A percentile compares a stretch with the other conserved stretches of the same genome.
Evolutionary conservation across 92 coral and sea anemone genomes (phyloP).

Genomic region (Diadumene lineata): DNA sequence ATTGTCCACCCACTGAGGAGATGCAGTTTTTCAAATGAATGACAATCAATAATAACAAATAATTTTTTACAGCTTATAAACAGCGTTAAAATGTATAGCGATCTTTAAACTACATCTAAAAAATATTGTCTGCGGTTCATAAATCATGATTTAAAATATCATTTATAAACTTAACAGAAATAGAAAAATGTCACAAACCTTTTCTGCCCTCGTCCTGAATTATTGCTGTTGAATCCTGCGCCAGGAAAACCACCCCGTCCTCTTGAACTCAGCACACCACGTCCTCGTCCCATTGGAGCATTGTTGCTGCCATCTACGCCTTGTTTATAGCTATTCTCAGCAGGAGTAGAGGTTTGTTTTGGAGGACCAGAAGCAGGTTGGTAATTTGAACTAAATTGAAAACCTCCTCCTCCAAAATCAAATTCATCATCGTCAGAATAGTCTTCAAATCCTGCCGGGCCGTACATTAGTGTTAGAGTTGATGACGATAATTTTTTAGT

Average conservation of each 20-base stretch:
- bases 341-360: slow-evolving; percentile 7
- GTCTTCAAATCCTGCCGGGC: slow-evolving; percentile 93
- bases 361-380: neutral
- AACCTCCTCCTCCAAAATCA: slow-evolving; percentile 21
- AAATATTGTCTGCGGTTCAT: neutral
- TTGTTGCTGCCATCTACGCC: neutral
- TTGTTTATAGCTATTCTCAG: neutral
- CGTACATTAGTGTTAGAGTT: slow-evolving; percentile 45
- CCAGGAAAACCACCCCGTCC: slow-evolving; percentile 58
- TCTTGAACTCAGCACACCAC: slow-evolving; percentile 45
- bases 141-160: too few relatives aligned
- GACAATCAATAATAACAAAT: too few relatives aligned
- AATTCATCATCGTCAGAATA: slow-evolving; percentile 84
- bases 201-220: neutral
- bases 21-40: too few relatives aligned
- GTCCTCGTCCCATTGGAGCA: slow-evolving; percentile 35
- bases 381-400: slow-evolving; percentile 14
- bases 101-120: neutral
- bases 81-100: neutral
- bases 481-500: neutral
- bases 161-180: neutral
- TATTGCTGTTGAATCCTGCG: neutral
- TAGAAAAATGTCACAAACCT: neutral
- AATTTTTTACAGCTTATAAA: too few relatives aligned
- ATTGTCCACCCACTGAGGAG: too few relatives aligned